A percentile compares a stretch with the other conserved stretches of the same genome.
These are phyloP conservation scores for Probaryconus sp. DNA, from an alignment of 1,140 invertebrate species.

Conservation along the genomic window DNA sequence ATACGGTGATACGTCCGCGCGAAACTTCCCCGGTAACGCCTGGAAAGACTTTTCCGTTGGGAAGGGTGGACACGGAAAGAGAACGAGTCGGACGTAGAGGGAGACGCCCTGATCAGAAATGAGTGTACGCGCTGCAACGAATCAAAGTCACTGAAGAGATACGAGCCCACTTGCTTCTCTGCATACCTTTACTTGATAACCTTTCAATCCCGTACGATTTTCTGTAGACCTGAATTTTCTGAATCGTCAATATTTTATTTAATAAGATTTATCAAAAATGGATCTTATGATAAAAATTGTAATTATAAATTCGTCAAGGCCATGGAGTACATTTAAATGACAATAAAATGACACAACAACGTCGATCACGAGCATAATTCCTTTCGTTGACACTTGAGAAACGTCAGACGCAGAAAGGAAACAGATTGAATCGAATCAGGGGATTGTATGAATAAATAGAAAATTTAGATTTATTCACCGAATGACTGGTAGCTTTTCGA, in stretches of 20 bases:
- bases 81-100: constrained; percentile 40
- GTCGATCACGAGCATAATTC: no score
- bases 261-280: no score
- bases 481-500: constrained; percentile 56
- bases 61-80: constrained; percentile 54
- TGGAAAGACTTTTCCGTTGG: constrained; percentile 61
- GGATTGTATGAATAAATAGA: constrained; percentile 42
- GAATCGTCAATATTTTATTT: no score
- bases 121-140: constrained; percentile 49
- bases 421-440: constrained; percentile 13
- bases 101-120: constrained; percentile 56
- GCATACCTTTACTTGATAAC: constrained; percentile 50
- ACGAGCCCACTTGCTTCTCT: constrained; percentile 51
- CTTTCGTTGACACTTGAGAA: constrained; percentile 14
- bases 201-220: constrained; percentile 35
- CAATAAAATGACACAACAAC: no score
- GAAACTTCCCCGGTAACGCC: constrained; percentile 62
- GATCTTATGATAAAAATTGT: no score
- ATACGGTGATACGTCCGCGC: constrained; percentile 59
- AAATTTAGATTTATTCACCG: constrained; percentile 3
- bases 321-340: no score
- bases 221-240: constrained; percentile 39
- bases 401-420: constrained; percentile 16
- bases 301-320: no score
- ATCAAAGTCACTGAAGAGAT: constrained; percentile 58